Evolutionary conservation across 2,113 vertebrate genomes (phyloP).

Genomic region (Xiphophorus maculatus): DNA sequence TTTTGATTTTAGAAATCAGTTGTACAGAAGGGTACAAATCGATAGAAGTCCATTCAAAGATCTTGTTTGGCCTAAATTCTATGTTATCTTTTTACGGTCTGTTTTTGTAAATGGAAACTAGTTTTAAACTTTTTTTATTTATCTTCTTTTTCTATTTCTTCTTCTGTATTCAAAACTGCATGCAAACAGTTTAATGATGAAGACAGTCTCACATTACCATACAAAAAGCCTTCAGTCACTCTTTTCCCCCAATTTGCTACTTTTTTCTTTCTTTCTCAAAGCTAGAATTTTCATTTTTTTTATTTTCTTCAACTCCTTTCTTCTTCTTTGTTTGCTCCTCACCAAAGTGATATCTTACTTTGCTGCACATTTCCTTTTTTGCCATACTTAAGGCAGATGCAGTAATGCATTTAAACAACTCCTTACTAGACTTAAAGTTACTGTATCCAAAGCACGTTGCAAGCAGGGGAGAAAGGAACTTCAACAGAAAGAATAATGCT

Average conservation of each 20-base stretch:
- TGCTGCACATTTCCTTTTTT: background rate
- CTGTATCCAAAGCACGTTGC: background rate
- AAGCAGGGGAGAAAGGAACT: background rate
- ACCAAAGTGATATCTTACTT: conserved; percentile 2
- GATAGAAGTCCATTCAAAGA: background rate
- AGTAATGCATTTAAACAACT: conserved; percentile 8
- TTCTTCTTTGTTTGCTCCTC: background rate
- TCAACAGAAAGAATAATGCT: background rate
- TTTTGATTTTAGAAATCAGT: background rate
- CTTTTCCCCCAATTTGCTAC: background rate
- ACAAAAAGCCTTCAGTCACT: no score
- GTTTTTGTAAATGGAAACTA: background rate
- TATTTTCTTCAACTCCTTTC: background rate
- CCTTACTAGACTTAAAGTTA: background rate
- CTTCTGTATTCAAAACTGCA: no score
- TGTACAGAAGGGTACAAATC: background rate
- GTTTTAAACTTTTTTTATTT: no score
- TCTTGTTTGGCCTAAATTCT: background rate
- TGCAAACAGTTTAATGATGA: background rate
- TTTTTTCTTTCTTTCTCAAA: conserved; percentile 10
- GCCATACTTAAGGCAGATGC: background rate
- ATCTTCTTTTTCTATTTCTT: background rate
- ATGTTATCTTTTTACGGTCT: background rate
- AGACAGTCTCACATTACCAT: background rate
- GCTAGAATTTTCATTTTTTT: background rate